Evolutionary conservation across 2,888 invertebrate genomes (phyloP), one percentile per base, ranked within the genome.

Genomic region (Catonia carolina): DNA sequence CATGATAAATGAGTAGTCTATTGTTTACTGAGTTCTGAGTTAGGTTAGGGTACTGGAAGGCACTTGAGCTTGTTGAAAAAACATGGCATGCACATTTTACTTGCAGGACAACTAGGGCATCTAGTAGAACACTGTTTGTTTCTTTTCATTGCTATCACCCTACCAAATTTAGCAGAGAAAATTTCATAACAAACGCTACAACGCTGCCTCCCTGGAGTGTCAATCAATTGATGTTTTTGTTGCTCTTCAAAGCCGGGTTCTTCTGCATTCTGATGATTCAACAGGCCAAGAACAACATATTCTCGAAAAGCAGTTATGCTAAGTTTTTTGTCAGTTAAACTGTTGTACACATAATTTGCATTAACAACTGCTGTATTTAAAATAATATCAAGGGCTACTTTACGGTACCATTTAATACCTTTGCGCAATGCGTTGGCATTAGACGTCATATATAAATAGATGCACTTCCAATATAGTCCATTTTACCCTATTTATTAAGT

Each of bases 321-420:
- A 17, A 54, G 42, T 14, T 2, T 49, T 18, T 31, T 33, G 33
- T 33, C 33, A 33, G 50, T 27, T 33, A 33, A 39, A 39, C 27
- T 20, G 27, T 52, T 8, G 37, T 31, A 53, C 31, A 53, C 18
- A 23, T 17, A 53, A 22, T 39, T 22, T 7, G 55, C 51, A 49
- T 55, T 51, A 12, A 47, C 45, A 36, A 50, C 39, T 14, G 18
- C 33, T 27, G 55, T 55, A 37, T 33, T 33, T 18, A 27, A 23
- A 2, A 55, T 14, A 20, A 33, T 35, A 14, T 55, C 55, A 22
- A 55, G 18, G 12, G 35, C 49, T n/a, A 55, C 45, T 55, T 48
- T 55, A 23, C 37, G 31, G n/a, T n/a, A n/a, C n/a, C n/a, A n/a
- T n/a, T n/a, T n/a, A n/a, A n/a, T n/a, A n/a, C n/a, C n/a, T n/a